A percentile compares a stretch with the other conserved stretches of the same genome.
Conservation (phyloP, 2,797 vertebrate species). For the Peromyscus attwateri region DNA sequence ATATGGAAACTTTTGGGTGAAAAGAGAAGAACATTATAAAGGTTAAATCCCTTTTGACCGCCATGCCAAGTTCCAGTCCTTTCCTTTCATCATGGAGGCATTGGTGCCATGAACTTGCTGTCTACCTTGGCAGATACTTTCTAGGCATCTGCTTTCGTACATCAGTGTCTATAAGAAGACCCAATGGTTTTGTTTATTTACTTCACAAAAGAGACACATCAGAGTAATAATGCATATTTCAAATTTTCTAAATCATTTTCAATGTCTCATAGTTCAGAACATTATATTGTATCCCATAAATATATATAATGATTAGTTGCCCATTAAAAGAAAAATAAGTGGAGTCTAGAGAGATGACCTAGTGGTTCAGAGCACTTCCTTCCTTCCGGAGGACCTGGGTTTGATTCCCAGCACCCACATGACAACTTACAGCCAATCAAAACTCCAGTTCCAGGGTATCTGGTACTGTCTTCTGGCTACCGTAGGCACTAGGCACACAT, state of each 20-base stretch:
- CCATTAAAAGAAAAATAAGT: neutral
- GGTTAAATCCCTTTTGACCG: neutral
- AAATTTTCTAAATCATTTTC: constrained; percentile 8
- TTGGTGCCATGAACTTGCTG: neutral
- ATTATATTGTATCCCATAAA: neutral
- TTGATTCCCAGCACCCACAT: neutral
- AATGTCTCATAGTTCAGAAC: neutral
- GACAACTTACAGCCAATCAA: neutral
- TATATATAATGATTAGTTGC: neutral
- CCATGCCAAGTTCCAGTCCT: neutral
- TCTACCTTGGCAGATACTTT: neutral
- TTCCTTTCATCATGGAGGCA: neutral
- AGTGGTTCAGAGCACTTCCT: neutral
- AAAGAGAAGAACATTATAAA: neutral
- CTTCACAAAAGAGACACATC: neutral
- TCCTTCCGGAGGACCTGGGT: neutral
- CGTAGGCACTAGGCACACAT: neutral
- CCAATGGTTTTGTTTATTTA: neutral
- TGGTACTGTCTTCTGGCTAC: neutral
- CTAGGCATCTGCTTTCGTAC: neutral
- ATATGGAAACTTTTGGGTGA: constrained; percentile 28
- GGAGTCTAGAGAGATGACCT: neutral
- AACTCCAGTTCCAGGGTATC: neutral
- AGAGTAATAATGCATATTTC: neutral
- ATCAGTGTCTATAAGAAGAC: neutral